Evolutionary conservation across 2,113 vertebrate genomes (phyloP).

Genomic region (Anarrhichthys ocellatus): DNA sequence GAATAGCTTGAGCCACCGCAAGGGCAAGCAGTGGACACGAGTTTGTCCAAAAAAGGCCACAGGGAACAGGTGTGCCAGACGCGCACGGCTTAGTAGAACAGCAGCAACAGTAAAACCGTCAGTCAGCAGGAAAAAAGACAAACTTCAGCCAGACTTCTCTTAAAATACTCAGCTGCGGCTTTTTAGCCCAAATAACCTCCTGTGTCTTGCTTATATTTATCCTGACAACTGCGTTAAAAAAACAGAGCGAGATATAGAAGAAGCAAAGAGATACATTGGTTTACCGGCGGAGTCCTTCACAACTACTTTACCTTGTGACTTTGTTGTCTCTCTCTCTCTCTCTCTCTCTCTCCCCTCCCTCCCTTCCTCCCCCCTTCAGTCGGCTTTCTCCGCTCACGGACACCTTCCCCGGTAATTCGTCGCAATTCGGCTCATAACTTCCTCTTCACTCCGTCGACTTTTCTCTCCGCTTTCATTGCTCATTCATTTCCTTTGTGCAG

Average conservation of each 20-base stretch:
- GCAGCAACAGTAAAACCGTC: conserved; percentile 48
- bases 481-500: conserved; percentile 45
- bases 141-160: conserved; percentile 26
- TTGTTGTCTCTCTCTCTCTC: conserved; percentile 32
- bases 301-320: conserved; percentile 74
- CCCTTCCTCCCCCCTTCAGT: conserved; percentile 2
- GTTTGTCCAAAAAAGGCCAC: conserved; percentile 70
- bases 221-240: background rate
- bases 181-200: conserved; percentile 12
- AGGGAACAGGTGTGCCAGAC: conserved; percentile 77
- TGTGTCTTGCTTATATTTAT: background rate
- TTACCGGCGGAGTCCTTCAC: conserved; percentile 4
- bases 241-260: background rate
- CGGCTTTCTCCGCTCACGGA: conserved; percentile 58
- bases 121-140: conserved; percentile 53
- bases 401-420: conserved; percentile 64
- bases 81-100: conserved; percentile 28
- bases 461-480: conserved; percentile 25
- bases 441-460: conserved; percentile 17
- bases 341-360: background rate
- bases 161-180: conserved; percentile 25
- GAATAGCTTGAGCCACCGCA: background rate
- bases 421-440: conserved; percentile 50
- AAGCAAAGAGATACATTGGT: background rate
- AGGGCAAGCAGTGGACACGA: conserved; percentile 6